These are phyloP conservation scores for Xanthostigma xanthostigma DNA, from an alignment of 2,888 invertebrate genomes.

Conservation along the genomic window DNA sequence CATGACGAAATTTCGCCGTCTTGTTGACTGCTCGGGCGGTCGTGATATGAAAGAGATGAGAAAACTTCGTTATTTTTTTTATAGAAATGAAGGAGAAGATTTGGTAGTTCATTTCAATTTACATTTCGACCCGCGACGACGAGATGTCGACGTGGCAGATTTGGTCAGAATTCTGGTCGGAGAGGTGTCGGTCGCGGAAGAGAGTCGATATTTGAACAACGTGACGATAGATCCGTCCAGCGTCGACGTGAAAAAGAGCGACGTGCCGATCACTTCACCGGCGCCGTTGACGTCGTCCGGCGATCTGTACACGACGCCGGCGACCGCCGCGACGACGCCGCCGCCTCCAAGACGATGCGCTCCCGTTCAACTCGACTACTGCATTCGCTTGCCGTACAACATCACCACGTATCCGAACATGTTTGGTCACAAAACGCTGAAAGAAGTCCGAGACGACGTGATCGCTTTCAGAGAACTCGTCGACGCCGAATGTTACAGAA, in stretches of 20 bases:
- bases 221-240: slow-evolving; percentile 48
- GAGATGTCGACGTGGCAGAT: slow-evolving; percentile 47
- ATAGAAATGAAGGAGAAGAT: slow-evolving; percentile 50
- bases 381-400: slow-evolving; percentile 60
- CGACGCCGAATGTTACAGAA: slow-evolving; percentile 77
- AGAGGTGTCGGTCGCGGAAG: slow-evolving; percentile 40
- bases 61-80: neutral
- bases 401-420: slow-evolving; percentile 72
- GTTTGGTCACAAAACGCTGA: slow-evolving; percentile 44
- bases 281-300: slow-evolving; percentile 22
- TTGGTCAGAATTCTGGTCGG: slow-evolving; percentile 47
- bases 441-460: slow-evolving; percentile 57
- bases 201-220: slow-evolving; percentile 44
- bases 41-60: neutral
- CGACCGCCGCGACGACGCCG: slow-evolving; percentile 31
- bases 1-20: too few relatives aligned
- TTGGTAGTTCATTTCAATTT: slow-evolving; percentile 74
- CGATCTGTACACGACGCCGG: slow-evolving; percentile 21
- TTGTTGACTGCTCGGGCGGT: too few relatives aligned
- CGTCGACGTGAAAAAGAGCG: slow-evolving; percentile 44
- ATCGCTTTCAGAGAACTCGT: slow-evolving; percentile 75
- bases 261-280: slow-evolving; percentile 26
- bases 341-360: slow-evolving; percentile 53
- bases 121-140: slow-evolving; percentile 64
- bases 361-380: slow-evolving; percentile 49